Evolutionary conservation across 2,113 vertebrate genomes (phyloP).

Genomic region (Chamaea fasciata): DNA sequence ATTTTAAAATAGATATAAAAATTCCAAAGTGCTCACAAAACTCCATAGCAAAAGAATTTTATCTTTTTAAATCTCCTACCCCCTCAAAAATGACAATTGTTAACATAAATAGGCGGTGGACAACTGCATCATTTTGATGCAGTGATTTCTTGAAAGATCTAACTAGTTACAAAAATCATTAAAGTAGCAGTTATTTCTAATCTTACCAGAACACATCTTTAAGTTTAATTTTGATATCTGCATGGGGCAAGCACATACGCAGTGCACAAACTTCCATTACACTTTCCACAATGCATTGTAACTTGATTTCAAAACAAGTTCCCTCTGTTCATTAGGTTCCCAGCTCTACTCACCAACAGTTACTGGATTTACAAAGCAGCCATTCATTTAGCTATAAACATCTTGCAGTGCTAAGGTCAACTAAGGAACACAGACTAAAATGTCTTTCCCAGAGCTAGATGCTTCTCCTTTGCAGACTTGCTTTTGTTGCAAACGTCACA

Average conservation of each 20-base stretch:
- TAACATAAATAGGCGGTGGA: not conserved
- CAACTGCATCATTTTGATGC: not conserved
- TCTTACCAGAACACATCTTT: not conserved
- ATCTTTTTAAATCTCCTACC: not conserved
- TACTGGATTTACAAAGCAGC: not conserved
- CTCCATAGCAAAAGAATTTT: not conserved
- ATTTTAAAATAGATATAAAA: not conserved
- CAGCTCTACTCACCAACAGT: not conserved
- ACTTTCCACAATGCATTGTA: not conserved
- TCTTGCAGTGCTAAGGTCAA: not conserved
- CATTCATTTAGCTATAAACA: not conserved
- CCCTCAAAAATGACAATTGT: not conserved
- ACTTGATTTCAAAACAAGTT: not conserved
- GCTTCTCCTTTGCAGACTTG: not conserved
- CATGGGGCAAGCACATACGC: not conserved
- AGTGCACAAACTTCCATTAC: not conserved
- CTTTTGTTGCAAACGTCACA: not conserved
- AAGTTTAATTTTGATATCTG: not conserved
- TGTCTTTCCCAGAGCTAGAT: not conserved
- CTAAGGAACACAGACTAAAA: not conserved
- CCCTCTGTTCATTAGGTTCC: not conserved
- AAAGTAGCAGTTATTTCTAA: not conserved
- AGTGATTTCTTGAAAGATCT: not conserved
- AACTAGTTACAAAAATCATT: not conserved
- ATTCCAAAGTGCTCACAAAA: not conserved